Evolutionary conservation across 2,888 invertebrate species (phyloP).

Genomic region (Brachycybe producta): DNA sequence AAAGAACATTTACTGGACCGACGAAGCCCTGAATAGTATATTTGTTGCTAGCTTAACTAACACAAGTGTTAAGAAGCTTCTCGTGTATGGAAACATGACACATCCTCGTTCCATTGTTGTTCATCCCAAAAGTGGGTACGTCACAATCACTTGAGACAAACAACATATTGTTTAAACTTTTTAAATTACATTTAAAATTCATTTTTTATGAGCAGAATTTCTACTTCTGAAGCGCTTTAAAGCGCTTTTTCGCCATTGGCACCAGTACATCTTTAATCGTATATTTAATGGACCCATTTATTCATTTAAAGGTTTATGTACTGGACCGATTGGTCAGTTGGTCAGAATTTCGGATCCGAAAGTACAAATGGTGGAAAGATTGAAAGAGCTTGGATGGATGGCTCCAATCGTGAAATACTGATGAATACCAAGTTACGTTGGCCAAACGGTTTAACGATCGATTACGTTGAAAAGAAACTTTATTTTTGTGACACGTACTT

Average conservation of each 20-base stretch:
- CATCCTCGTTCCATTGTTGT: slow-evolving; percentile 55
- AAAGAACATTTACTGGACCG: slow-evolving; percentile 71
- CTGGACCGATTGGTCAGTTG: slow-evolving; percentile 56
- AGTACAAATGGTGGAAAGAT: slow-evolving; percentile 37
- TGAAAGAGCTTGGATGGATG: slow-evolving; percentile 51
- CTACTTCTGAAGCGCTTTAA: neutral
- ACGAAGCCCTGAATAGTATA: slow-evolving; percentile 53
- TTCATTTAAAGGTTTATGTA: slow-evolving; percentile 43
- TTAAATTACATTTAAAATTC: too few species aligned
- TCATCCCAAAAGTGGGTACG: slow-evolving; percentile 51
- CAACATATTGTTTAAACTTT: neutral
- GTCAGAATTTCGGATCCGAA: slow-evolving; percentile 31
- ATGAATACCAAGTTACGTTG: slow-evolving; percentile 46
- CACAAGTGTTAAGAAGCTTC: slow-evolving; percentile 42
- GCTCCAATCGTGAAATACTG: slow-evolving; percentile 45
- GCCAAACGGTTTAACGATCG: slow-evolving; percentile 64
- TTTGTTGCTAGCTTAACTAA: slow-evolving; percentile 52
- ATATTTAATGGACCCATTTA: too few species aligned
- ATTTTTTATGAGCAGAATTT: too few species aligned
- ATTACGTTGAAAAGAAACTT: slow-evolving; percentile 42
- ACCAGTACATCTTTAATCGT: slow-evolving; percentile 1
- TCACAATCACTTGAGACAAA: neutral
- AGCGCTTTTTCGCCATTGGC: neutral
- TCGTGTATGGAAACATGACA: slow-evolving; percentile 43
- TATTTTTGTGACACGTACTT: slow-evolving; percentile 62